These are phyloP conservation scores for Equus quagga DNA, from an alignment of 2,113 vertebrate species.

Conservation along the genomic window DNA sequence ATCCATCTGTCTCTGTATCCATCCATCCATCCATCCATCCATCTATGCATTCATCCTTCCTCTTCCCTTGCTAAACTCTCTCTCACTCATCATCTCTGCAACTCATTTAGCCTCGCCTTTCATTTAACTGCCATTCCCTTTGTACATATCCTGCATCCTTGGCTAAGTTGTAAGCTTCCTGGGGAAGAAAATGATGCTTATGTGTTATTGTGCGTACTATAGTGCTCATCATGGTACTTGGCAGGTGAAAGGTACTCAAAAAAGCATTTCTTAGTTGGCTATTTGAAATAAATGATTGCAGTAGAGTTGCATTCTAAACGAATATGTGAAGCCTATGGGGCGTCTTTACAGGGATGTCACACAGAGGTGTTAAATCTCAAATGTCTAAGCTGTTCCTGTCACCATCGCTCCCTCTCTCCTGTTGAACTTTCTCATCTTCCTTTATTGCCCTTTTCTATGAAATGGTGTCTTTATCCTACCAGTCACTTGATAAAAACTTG, in stretches of 20 bases:
- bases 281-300: constrained; percentile 3
- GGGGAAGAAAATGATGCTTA: not conserved
- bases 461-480: not conserved
- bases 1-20: no score
- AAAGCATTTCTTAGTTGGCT: constrained; percentile 17
- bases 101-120: not conserved
- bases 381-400: not conserved
- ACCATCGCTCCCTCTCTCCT: not conserved
- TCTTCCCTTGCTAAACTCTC: not conserved
- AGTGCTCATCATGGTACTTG: not conserved
- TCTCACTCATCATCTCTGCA: not conserved
- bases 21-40: no score
- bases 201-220: not conserved
- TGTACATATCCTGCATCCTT: not conserved
- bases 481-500: not conserved
- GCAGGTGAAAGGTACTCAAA: not conserved
- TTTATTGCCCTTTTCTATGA: not conserved
- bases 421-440: not conserved
- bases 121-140: not conserved
- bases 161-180: not conserved
- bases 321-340: not conserved
- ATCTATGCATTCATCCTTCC: not conserved
- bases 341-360: not conserved
- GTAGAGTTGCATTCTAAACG: not conserved
- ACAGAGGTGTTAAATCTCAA: not conserved